Conservation (phyloP, 2,113 vertebrate species). For the Antidorcas marsupialis region DNA sequence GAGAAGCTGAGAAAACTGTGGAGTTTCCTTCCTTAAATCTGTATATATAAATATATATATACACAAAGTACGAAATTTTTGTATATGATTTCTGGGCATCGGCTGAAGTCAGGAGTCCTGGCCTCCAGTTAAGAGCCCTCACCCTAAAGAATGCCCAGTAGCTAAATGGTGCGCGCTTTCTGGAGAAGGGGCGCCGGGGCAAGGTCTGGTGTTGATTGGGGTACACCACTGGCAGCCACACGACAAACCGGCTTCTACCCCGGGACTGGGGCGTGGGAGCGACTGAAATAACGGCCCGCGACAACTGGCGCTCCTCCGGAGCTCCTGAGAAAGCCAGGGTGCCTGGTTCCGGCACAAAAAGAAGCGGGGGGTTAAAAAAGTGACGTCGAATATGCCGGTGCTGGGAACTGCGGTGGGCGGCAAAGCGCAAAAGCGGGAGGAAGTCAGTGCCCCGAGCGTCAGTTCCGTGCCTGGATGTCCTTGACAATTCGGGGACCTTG, state of each 20-base stretch:
- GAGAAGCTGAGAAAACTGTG: not conserved
- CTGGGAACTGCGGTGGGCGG: not conserved
- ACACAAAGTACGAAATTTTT: not conserved
- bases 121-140: accelerated
- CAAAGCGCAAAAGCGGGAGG: not conserved
- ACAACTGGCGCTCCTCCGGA: not conserved
- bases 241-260: not conserved
- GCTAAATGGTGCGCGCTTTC: accelerated
- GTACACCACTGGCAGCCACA: accelerated
- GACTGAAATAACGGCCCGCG: accelerated
- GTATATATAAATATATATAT: no score
- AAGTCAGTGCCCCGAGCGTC: not conserved
- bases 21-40: not conserved
- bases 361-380: accelerated
- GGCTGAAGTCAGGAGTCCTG: not conserved
- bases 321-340: accelerated
- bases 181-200: accelerated
- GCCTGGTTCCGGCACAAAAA: not conserved
- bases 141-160: not conserved
- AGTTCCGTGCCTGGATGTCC: not conserved
- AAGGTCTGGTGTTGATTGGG: no score
- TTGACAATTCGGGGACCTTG: not conserved
- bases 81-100: not conserved
- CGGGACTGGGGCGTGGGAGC: accelerated
- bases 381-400: accelerated